These are phyloP conservation scores for Xestia c-nigrum DNA, from an alignment of 2,888 invertebrate species.

Conservation along the genomic window DNA sequence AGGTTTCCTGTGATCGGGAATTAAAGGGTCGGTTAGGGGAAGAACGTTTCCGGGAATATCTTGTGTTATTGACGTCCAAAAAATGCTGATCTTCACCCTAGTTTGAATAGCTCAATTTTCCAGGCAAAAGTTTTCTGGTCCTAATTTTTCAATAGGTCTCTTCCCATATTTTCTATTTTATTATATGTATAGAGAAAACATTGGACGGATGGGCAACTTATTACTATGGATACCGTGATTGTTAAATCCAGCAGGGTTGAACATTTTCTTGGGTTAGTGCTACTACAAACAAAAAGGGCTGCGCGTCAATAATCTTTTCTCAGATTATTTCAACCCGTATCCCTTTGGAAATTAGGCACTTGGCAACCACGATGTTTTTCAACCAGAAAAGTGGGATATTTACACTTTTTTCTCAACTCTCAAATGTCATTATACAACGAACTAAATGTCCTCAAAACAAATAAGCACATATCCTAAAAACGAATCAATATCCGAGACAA, in stretches of 20 bases:
- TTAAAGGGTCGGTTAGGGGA: no score
- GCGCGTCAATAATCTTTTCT: not conserved
- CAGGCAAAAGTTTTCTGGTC: no score
- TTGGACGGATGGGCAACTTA: not conserved
- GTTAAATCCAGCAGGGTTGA: no score
- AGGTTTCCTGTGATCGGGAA: no score
- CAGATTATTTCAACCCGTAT: not conserved
- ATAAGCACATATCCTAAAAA: slow-evolving; percentile 34
- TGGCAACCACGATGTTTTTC: not conserved
- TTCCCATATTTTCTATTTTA: not conserved
- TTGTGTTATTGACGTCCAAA: no score
- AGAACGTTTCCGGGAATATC: no score
- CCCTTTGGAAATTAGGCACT: not conserved
- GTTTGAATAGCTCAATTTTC: no score
- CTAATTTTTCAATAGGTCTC: no score
- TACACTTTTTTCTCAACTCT: slow-evolving; percentile 21
- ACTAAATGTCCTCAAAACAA: slow-evolving; percentile 6
- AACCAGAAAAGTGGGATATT: not conserved
- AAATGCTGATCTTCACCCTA: no score
- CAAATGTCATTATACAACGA: not conserved
- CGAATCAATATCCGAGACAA: slow-evolving; percentile 40
- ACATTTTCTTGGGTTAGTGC: no score
- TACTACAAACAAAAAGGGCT: not conserved
- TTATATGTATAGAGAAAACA: not conserved
- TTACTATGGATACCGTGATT: no score